These are phyloP conservation scores for Bothrops jararaca DNA, from an alignment of 2,113 vertebrate genomes.

Conservation along the genomic window DNA sequence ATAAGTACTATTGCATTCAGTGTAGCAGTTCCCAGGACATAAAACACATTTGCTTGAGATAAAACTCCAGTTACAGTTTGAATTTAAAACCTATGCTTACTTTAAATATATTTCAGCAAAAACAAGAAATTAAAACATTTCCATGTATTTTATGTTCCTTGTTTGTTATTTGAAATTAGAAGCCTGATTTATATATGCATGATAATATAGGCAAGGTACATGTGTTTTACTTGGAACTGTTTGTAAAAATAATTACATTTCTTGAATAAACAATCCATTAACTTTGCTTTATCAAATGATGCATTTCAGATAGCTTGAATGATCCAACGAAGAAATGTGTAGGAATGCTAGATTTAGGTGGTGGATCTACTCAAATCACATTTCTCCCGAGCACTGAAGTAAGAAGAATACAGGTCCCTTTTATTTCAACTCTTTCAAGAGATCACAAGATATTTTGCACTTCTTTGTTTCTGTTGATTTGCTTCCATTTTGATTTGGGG, in stretches of 20 bases:
- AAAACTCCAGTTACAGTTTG: not conserved
- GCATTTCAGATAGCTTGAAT: slow-evolving; percentile 76
- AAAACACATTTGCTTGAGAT: not conserved
- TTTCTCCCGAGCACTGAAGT: slow-evolving; percentile 86
- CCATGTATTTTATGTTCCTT: not conserved
- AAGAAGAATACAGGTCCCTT: slow-evolving; percentile 29
- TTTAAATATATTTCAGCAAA: not conserved
- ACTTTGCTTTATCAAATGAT: slow-evolving; percentile 34
- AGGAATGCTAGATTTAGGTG: slow-evolving; percentile 92
- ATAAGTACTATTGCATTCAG: not conserved
- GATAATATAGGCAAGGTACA: not conserved
- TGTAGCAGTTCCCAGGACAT: not conserved
- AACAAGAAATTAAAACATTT: not conserved
- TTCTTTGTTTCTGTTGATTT: not conserved
- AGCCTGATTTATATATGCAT: not conserved
- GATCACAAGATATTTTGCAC: not conserved
- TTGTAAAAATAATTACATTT: not conserved
- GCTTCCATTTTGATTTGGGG: not conserved
- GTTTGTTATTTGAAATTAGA: not conserved
- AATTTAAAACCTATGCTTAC: not conserved
- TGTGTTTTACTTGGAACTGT: not conserved
- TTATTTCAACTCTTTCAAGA: not conserved
- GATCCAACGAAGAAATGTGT: slow-evolving; percentile 68
- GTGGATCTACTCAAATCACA: slow-evolving; percentile 94
- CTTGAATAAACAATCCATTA: not conserved